Evolutionary conservation across 1,140 invertebrate genomes (phyloP), one percentile per base, ranked within the genome.

Genomic region (Thereuonema tuberculata): DNA sequence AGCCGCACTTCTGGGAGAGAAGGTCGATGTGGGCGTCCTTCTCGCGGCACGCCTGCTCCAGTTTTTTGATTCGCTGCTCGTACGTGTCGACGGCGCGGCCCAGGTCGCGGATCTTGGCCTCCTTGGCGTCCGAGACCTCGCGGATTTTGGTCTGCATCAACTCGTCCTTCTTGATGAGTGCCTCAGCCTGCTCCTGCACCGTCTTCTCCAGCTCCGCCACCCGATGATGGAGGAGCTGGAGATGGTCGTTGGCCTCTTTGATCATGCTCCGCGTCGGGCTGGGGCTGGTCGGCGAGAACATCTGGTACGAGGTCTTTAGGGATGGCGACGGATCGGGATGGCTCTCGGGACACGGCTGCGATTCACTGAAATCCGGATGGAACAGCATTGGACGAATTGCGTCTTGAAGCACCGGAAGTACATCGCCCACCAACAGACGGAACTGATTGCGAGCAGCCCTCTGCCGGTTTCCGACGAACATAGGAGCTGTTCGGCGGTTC

Each of bases 181-280:
- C 57, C 37, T 64, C 64, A 2, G 53, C 58, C 52, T 67, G 66
- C 21, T 64, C 56, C 26, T 62, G 43, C 1, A 66, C 61, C 2
- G 59, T 66, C 20, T 57, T 55, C 56, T 67, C 66, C 29, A 67
- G 29, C 49, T 67, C 66, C 29, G 55, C 60, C 31, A 67, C 66
- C 54, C 58, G 58, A 25, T 61, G 52, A 59, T 67, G 64, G 2
- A 67, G 29, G 23, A 67, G 46, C 24, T 66, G 66, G 26, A 67
- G 61, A 58, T 67, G 66, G 57, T 66, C 65, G 56, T 67, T 67
- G 9, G 66, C 66, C 59, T 67, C 66, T 55, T 67, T 67, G 37
- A 67, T 67, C 56, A 66, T 67, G 12, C 53, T 64, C 15, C 65
- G 55, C 28, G 65, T 67, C 23, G 66, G 66, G 27, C 59, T 60